A percentile compares a stretch with the other conserved stretches of the same genome.
Evolutionary conservation across 2,888 invertebrate genomes (phyloP).

Genomic region (Orchesellides sinensis): DNA sequence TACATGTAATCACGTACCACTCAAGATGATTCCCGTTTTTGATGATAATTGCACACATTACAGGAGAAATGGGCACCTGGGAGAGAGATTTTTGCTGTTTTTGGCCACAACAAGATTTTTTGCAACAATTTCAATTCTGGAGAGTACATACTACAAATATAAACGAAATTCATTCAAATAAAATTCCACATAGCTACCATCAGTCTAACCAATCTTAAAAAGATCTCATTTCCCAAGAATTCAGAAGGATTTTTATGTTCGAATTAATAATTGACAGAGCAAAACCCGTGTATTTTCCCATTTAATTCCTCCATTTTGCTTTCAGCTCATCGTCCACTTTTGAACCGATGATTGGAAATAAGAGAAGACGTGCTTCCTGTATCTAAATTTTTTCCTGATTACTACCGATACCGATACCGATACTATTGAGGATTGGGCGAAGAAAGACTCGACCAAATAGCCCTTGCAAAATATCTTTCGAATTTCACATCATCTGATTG

Average conservation of each 20-base stretch:
- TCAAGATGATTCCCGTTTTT: conserved; percentile 17
- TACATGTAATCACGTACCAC: conserved; percentile 45
- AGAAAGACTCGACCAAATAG: too few species aligned
- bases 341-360: conserved; percentile 12
- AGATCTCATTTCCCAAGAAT: neutral
- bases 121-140: neutral
- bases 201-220: neutral
- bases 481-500: too few species aligned
- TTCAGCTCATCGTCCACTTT: conserved; percentile 23
- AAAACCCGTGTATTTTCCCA: neutral
- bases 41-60: neutral
- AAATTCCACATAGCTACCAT: neutral
- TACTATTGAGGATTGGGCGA: too few species aligned
- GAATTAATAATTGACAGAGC: conserved; percentile 1
- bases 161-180: neutral
- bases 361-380: too few species aligned
- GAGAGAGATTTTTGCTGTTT: neutral
- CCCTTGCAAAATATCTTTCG: too few species aligned
- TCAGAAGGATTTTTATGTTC: neutral
- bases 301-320: conserved; percentile 23
- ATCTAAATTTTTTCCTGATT: too few species aligned
- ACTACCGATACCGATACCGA: too few species aligned
- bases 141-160: neutral
- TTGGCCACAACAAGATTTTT: neutral
- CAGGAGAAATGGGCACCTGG: neutral